Conservation (phyloP, 2,797 vertebrate genomes). For the Pyrocephalus nanus region DNA sequence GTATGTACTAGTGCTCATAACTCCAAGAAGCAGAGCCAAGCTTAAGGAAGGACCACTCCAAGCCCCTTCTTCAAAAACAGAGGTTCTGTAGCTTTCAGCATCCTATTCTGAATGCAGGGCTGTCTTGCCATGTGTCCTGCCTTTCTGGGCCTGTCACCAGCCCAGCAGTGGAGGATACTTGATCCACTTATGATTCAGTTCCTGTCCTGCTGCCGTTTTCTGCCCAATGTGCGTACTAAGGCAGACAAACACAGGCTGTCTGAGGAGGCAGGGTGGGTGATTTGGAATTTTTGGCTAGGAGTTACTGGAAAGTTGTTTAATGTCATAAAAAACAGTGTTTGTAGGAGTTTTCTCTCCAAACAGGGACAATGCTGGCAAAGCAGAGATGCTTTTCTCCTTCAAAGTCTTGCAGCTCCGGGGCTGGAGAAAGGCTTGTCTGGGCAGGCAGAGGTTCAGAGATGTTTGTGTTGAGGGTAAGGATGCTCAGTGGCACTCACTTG, state of each 20-base stretch:
- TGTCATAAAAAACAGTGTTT: neutral
- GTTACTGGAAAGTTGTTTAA: conserved; percentile 13
- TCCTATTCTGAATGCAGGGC: neutral
- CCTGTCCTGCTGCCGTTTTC: conserved; percentile 20
- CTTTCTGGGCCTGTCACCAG: neutral
- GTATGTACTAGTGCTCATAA: neutral
- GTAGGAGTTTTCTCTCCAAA: neutral
- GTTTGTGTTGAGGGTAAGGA: neutral
- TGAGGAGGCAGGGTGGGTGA: conserved; percentile 30
- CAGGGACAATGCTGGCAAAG: conserved; percentile 12
- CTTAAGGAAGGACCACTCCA: neutral
- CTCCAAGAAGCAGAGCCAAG: neutral
- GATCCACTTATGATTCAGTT: conserved; percentile 43
- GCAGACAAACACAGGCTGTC: neutral
- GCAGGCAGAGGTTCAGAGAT: neutral
- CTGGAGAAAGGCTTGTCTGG: neutral
- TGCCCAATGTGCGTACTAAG: neutral
- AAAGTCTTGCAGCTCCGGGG: neutral
- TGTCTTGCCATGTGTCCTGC: neutral
- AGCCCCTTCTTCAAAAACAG: neutral
- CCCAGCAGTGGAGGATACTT: neutral
- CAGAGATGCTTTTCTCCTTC: neutral
- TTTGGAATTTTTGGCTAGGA: conserved; percentile 20
- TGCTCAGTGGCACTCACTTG: neutral
- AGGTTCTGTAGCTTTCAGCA: neutral